phyloP scores from a whole-genome alignment of 1,140 invertebrate species.

The Euwallacea similis region DNA sequence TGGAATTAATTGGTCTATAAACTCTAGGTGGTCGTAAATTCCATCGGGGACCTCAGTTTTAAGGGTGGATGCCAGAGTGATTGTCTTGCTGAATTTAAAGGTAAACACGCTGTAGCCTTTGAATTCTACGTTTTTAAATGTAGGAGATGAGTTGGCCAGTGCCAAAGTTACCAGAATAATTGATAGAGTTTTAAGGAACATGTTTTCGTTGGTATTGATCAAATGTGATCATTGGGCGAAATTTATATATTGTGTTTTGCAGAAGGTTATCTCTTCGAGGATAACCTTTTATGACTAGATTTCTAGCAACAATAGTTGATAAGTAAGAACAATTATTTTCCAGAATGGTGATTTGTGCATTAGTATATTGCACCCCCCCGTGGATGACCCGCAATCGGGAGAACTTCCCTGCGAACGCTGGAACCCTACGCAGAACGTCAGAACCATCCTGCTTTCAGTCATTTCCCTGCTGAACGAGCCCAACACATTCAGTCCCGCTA shows the following conservation, averaged over 20 bases:
- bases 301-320: too few relatives aligned
- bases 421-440: slow-evolving; percentile 99
- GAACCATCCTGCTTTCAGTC: slow-evolving; percentile 96
- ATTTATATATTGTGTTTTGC: too few relatives aligned
- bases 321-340: too few relatives aligned
- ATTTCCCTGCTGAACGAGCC: slow-evolving; percentile 99
- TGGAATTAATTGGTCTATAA: slow-evolving; percentile 37
- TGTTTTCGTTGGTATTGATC: too few relatives aligned
- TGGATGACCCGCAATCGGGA: slow-evolving; percentile 98
- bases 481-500: slow-evolving; percentile 98
- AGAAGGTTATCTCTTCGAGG: too few relatives aligned
- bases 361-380: slow-evolving; percentile 97
- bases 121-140: slow-evolving; percentile 42
- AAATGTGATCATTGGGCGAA: too few relatives aligned
- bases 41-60: slow-evolving; percentile 36
- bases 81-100: slow-evolving; percentile 40
- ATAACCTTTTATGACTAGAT: too few relatives aligned
- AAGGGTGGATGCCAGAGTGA: slow-evolving; percentile 28
- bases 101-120: slow-evolving; percentile 40
- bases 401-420: slow-evolving; percentile 98
- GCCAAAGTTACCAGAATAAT: too few relatives aligned
- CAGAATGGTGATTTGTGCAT: slow-evolving; percentile 99
- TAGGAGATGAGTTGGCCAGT: background rate
- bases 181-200: too few relatives aligned
- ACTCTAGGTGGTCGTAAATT: slow-evolving; percentile 38